Base-by-base conservation (phyloP, 1,140 invertebrate species). In the Lysiphlebus fabarum region DNA sequence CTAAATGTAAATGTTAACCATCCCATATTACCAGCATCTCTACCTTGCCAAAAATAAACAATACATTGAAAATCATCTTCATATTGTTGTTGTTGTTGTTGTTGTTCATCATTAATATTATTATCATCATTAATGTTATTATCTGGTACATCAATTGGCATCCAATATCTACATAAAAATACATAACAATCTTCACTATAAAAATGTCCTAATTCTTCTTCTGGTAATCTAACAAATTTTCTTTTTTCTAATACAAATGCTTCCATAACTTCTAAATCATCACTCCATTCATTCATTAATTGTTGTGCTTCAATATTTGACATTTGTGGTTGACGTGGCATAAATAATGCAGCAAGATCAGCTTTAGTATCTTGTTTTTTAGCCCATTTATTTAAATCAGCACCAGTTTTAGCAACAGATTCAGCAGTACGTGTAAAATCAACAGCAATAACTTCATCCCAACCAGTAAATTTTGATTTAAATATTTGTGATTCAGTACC, bases 1-100 rank as follows among this genome's bases (percentile, higher is more conserved):
- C 91, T 93, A 79, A 99, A 99, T 1, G 96, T 99, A 78, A 99
- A 99, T 7, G 95, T 98, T 0, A 99, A 83, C 96, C 96, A 99
- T 17, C 96, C 97, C 95, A 99, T 99, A 79, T 99, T 99, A 47
- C 91, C 90, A 4, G 97, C 96, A 71, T 97, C 90, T 62, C 97
- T 81, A 1, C 96, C 95, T 82, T 99, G 97, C 97, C 97, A 99
- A 79, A 99, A 99, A 76, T 99, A 99, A 7, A 99, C 96, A 40
- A 97, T 93, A 81, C 93, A 98, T 70, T 97, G 92, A 65, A 91
- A 94, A 73, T 96, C 92, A 67, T 95, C 93, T 69, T 93, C 90
- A 42, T 84, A 82, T n/a, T 58, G 55, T 44, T 85, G 84, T 41
- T 89, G 86, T 26, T 0, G 17, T 26, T 84, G 82, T n/a, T 58